Percentiles rank a stretch among this genome's conserved stretches.
These are phyloP conservation scores for sheep (Ovis aries) DNA, from an alignment of 2,113 vertebrate genomes.

Conservation along the genomic window DNA sequence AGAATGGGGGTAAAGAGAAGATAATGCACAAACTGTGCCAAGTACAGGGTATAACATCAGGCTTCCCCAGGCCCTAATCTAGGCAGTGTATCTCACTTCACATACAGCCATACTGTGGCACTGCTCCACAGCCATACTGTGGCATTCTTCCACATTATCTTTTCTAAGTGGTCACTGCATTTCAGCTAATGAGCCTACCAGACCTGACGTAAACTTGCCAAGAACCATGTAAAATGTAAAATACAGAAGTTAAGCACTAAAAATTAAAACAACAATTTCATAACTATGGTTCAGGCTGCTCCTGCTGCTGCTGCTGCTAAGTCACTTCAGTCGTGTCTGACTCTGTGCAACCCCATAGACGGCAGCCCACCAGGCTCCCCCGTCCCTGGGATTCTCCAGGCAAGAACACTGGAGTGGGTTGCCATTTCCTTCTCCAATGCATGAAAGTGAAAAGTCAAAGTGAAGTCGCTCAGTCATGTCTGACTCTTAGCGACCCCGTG, in stretches of 20 bases:
- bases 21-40: not conserved
- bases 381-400: no score
- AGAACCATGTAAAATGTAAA: not conserved
- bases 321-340: no score
- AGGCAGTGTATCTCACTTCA: not conserved
- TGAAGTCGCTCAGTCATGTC: no score
- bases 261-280: not conserved
- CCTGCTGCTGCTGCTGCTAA: no score
- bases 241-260: not conserved
- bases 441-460: no score
- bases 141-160: not conserved
- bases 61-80: not conserved
- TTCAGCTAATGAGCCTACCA: not conserved
- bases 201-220: not conserved
- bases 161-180: not conserved
- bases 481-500: fast-evolving
- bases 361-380: no score
- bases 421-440: no score
- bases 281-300: no score
- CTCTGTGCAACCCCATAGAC: no score
- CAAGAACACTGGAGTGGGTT: no score
- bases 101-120: not conserved
- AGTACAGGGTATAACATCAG: not conserved
- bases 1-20: not conserved
- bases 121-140: no score